A percentile compares a stretch with the other conserved stretches of the same genome.
phyloP scores from a whole-genome alignment of 1,140 invertebrate species.

The Homarus americanus region DNA sequence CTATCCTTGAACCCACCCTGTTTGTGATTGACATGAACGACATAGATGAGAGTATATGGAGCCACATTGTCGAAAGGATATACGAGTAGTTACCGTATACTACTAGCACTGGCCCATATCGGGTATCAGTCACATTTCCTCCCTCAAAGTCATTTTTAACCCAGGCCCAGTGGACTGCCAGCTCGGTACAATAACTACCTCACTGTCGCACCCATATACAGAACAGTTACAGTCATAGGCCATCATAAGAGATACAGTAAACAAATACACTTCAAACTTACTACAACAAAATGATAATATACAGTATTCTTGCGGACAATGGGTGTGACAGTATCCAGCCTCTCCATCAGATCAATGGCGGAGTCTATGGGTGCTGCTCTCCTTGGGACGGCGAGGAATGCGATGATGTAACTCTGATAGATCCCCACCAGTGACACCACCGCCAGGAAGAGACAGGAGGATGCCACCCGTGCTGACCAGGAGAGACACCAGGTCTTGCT shows the following conservation, averaged over 20 bases:
- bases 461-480: background rate
- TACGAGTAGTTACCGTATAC: too few species aligned
- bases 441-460: constrained; percentile 55
- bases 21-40: too few species aligned
- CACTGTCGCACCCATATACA: too few species aligned
- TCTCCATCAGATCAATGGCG: constrained; percentile 37
- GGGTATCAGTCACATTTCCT: too few species aligned
- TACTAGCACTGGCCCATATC: too few species aligned
- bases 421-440: constrained; percentile 50
- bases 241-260: background rate
- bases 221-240: too few species aligned
- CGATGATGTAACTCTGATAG: constrained; percentile 63
- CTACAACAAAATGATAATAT: constrained; percentile 53
- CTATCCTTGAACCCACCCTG: too few species aligned
- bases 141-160: too few species aligned
- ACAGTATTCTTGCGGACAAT: constrained; percentile 67
- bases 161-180: too few species aligned
- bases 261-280: background rate
- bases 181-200: too few species aligned
- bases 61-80: too few species aligned
- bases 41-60: too few species aligned
- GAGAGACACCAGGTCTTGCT: background rate
- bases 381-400: constrained; percentile 55
- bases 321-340: constrained; percentile 27
- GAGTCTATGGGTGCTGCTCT: constrained; percentile 39